phyloP scores from a whole-genome alignment of 2,113 vertebrate species.

The Phrynocephalus versicolor region DNA sequence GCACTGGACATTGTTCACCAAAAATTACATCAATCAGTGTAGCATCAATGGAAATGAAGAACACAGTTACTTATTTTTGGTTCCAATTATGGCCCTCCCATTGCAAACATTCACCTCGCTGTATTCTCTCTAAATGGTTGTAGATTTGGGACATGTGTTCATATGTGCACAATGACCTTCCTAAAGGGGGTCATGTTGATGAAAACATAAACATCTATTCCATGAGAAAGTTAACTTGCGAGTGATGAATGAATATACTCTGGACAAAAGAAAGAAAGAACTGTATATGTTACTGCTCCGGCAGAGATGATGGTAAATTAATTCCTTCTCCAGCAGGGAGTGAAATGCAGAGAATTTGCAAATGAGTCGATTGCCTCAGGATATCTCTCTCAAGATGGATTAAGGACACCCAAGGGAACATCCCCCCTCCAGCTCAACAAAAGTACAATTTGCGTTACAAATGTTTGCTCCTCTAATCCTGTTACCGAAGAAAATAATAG shows the following conservation, averaged over 20 bases:
- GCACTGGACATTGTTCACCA: slow-evolving; percentile 52
- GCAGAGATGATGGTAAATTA: slow-evolving; percentile 69
- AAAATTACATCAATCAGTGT: slow-evolving; percentile 67
- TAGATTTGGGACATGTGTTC: slow-evolving; percentile 39
- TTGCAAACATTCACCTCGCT: slow-evolving; percentile 44
- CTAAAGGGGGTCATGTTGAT: slow-evolving; percentile 58
- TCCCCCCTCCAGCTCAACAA: slow-evolving; percentile 49
- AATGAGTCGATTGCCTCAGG: slow-evolving; percentile 66
- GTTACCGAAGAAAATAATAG: slow-evolving; percentile 41
- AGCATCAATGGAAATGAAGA: slow-evolving; percentile 68
- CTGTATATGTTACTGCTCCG: slow-evolving; percentile 63
- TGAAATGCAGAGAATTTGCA: slow-evolving; percentile 65
- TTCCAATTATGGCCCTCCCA: slow-evolving; percentile 61
- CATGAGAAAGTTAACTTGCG: slow-evolving; percentile 66
- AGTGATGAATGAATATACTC: slow-evolving; percentile 73
- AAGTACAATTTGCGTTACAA: slow-evolving; percentile 59
- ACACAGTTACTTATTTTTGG: slow-evolving; percentile 63
- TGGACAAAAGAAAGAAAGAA: slow-evolving; percentile 47
- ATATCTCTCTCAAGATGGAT: slow-evolving; percentile 74
- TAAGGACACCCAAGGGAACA: slow-evolving; percentile 59
- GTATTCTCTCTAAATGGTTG: slow-evolving; percentile 34
- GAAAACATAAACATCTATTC: slow-evolving; percentile 58
- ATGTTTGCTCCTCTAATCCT: slow-evolving; percentile 49
- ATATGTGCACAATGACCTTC: slow-evolving; percentile 60
- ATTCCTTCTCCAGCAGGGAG: slow-evolving; percentile 31